Evolutionary conservation across 2,797 vertebrate species (phyloP).

Genomic region (Bradypodion ventrale): DNA sequence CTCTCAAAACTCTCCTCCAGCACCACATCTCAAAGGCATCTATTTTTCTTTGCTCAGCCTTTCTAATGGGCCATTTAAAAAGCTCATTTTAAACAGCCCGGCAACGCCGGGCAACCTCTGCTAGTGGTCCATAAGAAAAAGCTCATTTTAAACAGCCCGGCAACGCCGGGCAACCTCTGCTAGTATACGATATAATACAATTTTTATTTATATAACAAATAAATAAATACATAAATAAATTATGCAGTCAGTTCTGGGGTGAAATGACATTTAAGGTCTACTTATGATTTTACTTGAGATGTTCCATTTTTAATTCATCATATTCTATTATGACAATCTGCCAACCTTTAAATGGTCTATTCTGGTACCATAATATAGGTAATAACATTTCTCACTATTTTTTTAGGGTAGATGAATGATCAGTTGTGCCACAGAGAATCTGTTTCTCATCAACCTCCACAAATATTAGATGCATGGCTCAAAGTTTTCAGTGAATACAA

Average conservation of each 20-base stretch:
- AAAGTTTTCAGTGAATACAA: background rate
- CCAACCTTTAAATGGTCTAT: background rate
- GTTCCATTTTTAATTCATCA: background rate
- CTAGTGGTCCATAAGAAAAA: too few relatives aligned
- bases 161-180: too few relatives aligned
- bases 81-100: too few relatives aligned
- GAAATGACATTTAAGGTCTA: background rate
- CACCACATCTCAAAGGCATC: too few relatives aligned
- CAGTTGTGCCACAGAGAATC: background rate
- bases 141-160: too few relatives aligned
- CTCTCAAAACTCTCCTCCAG: too few relatives aligned
- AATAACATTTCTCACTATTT: background rate
- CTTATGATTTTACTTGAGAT: background rate
- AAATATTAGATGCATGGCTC: background rate
- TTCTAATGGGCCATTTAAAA: too few relatives aligned
- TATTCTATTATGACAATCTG: background rate
- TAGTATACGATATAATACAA: too few relatives aligned
- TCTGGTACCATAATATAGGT: background rate
- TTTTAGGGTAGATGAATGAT: background rate
- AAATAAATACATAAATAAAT: too few relatives aligned
- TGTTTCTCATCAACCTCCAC: background rate
- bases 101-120: too few relatives aligned
- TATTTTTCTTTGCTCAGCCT: too few relatives aligned
- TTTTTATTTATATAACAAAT: too few relatives aligned
- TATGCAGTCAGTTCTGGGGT: background rate